phyloP scores from a whole-genome alignment of 2,113 vertebrate genomes.

The Sula dactylatra region DNA sequence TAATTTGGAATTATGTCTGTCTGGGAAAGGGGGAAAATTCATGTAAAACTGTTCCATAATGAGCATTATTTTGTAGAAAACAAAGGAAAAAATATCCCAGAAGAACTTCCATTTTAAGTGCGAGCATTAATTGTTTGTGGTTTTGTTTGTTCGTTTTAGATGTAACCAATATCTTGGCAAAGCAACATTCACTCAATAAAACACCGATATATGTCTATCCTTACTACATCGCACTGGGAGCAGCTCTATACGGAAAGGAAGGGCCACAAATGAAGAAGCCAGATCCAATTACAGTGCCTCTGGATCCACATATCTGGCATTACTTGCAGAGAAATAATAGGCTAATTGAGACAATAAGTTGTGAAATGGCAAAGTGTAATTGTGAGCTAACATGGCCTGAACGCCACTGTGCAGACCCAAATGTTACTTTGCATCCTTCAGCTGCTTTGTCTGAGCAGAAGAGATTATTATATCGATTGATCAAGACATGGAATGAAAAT shows the following conservation, averaged over 20 bases:
- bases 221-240: constrained; percentile 79
- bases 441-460: constrained; percentile 66
- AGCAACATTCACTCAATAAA: constrained; percentile 70
- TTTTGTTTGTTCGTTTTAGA: constrained; percentile 70
- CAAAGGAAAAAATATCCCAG: background rate
- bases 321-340: constrained; percentile 68
- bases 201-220: constrained; percentile 79
- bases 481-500: constrained; percentile 75
- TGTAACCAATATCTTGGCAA: constrained; percentile 69
- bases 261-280: constrained; percentile 78
- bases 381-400: constrained; percentile 72
- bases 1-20: background rate
- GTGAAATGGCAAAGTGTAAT: constrained; percentile 66
- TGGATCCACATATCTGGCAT: constrained; percentile 70
- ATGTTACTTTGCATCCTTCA: constrained; percentile 73
- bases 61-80: background rate
- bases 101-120: background rate
- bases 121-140: background rate
- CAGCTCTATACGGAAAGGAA: constrained; percentile 84
- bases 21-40: background rate
- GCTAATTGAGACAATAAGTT: constrained; percentile 58
- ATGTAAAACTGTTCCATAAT: background rate
- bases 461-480: constrained; percentile 44
- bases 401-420: background rate
- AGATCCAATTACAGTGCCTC: constrained; percentile 62